Percentiles rank a stretch among this genome's conserved stretches.
Evolutionary conservation across 2,888 invertebrate genomes (phyloP).

Genomic region (Noctua pronuba): DNA sequence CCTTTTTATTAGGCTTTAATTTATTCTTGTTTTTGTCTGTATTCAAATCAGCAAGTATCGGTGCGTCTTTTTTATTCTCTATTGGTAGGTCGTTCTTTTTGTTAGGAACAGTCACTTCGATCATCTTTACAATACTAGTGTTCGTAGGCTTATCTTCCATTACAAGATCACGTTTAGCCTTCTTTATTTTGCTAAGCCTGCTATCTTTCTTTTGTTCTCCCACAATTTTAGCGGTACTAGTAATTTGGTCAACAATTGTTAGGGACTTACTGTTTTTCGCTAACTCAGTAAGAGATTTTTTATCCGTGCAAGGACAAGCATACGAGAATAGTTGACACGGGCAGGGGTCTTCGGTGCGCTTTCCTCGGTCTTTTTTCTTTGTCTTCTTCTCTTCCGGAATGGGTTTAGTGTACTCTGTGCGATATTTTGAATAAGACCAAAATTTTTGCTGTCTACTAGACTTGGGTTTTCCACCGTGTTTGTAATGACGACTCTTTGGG

Average conservation of each 20-base stretch:
- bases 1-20: slow-evolving; percentile 69
- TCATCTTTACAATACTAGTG: slow-evolving; percentile 66
- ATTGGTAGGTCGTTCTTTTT: slow-evolving; percentile 57
- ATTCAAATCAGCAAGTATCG: slow-evolving; percentile 54
- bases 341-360: slow-evolving; percentile 79
- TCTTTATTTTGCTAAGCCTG: slow-evolving; percentile 62
- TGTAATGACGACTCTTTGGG: slow-evolving; percentile 61
- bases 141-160: slow-evolving; percentile 75
- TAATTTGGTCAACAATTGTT: slow-evolving; percentile 71
- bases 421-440: slow-evolving; percentile 83
- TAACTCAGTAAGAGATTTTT: slow-evolving; percentile 75
- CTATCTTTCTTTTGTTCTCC: slow-evolving; percentile 55
- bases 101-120: slow-evolving; percentile 61
- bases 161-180: slow-evolving; percentile 59
- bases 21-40: slow-evolving; percentile 62
- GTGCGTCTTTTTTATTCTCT: slow-evolving; percentile 57
- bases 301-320: slow-evolving; percentile 80
- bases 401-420: slow-evolving; percentile 78
- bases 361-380: slow-evolving; percentile 76
- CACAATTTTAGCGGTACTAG: slow-evolving; percentile 70
- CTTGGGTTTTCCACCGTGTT: slow-evolving; percentile 48
- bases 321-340: slow-evolving; percentile 85
- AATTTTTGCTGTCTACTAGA: slow-evolving; percentile 76
- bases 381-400: slow-evolving; percentile 73
- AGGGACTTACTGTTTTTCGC: slow-evolving; percentile 73